Percentiles rank a stretch among this genome's conserved stretches.
phyloP scores from a whole-genome alignment of 2,888 invertebrate genomes.

The Harmothoe impar region DNA sequence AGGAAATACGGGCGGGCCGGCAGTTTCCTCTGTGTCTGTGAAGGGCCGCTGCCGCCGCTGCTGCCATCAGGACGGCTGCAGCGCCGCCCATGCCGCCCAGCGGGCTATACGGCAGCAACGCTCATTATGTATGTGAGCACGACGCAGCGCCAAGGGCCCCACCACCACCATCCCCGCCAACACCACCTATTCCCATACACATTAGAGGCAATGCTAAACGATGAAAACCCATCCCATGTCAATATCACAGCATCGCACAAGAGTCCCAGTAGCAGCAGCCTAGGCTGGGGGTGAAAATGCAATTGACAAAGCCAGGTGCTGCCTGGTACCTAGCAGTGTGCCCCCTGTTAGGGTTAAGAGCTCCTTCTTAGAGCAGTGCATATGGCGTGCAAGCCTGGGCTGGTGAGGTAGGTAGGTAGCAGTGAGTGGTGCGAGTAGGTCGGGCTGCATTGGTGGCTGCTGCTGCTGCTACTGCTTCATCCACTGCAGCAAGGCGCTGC shows the following conservation, averaged over 20 bases:
- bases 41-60: not conserved
- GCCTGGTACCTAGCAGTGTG: no score
- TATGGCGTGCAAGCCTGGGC: constrained; percentile 5
- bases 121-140: constrained; percentile 38
- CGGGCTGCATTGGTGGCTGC: not conserved
- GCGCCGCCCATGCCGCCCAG: not conserved
- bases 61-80: not conserved
- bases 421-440: not conserved
- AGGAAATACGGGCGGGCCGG: not conserved
- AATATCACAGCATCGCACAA: not conserved
- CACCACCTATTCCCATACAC: not conserved
- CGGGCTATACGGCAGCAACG: constrained; percentile 12
- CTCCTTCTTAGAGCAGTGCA: not conserved
- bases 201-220: not conserved
- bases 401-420: not conserved
- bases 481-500: not conserved
- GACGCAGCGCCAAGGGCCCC: constrained; percentile 1
- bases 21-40: constrained; percentile 37
- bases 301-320: no score
- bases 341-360: not conserved
- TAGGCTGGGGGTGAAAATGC: no score
- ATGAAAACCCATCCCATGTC: not conserved
- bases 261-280: no score
- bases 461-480: constrained; percentile 9
- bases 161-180: not conserved